Evolutionary conservation across 2,888 invertebrate species (phyloP).

Genomic region (Drosophila sordidapex): DNA sequence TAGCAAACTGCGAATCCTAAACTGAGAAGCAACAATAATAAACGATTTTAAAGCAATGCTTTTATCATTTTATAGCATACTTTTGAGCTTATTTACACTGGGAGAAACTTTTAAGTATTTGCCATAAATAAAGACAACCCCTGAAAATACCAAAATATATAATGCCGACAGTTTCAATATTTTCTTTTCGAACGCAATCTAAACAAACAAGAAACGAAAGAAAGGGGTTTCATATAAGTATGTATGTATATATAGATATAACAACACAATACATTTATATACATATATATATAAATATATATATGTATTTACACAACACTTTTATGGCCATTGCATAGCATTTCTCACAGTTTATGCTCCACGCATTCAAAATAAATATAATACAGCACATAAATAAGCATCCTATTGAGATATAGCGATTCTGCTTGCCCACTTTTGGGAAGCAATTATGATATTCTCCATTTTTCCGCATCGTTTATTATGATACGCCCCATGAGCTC

Average conservation of each 20-base stretch:
- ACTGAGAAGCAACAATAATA: conserved; percentile 28
- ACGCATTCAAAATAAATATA: conserved; percentile 22
- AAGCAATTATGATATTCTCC: conserved; percentile 54
- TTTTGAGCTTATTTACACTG: conserved; percentile 24
- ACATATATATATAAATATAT: too few species aligned
- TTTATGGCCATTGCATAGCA: not conserved
- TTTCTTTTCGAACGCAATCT: not conserved
- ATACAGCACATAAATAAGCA: conserved; percentile 22
- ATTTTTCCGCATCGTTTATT: conserved; percentile 56
- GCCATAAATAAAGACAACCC: not conserved
- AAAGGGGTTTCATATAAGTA: not conserved
- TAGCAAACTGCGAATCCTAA: not conserved
- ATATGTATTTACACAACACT: not conserved
- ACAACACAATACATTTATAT: too few species aligned
- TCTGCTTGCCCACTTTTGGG: conserved; percentile 22
- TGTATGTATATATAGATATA: not conserved
- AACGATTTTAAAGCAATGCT: conserved; percentile 16
- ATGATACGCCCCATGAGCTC: conserved; percentile 52
- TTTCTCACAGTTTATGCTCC: not conserved
- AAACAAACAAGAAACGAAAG: too few species aligned
- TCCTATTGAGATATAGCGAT: conserved; percentile 19
- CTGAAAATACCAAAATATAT: not conserved
- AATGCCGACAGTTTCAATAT: not conserved
- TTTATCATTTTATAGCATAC: conserved; percentile 33
- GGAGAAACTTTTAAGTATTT: conserved; percentile 4